Evolutionary conservation across 2,888 invertebrate species (phyloP).

Genomic region (Sthenelais limicola): DNA sequence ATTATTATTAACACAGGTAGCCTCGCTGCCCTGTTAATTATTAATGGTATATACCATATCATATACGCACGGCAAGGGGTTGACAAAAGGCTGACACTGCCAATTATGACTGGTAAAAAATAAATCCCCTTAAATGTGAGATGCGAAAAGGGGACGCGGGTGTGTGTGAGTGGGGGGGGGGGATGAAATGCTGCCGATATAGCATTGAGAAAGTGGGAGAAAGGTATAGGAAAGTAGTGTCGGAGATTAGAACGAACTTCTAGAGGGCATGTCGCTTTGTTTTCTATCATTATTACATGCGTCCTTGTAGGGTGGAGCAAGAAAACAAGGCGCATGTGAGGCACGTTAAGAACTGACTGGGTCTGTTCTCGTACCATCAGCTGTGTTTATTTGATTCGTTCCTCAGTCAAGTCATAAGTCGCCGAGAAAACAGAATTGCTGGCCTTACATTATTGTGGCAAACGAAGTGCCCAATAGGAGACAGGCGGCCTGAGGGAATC

Average conservation of each 20-base stretch:
- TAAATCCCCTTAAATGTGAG: too few relatives aligned
- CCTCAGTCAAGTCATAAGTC: neutral
- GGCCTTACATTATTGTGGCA: constrained; percentile 14
- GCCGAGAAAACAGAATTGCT: constrained; percentile 22
- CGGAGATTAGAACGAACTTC: neutral
- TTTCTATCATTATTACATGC: constrained; percentile 8
- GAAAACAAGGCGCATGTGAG: neutral
- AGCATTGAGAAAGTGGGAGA: neutral
- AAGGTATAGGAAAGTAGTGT: neutral
- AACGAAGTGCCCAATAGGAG: neutral
- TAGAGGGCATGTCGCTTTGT: neutral
- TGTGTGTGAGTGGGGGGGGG: neutral
- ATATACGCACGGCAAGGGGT: too few relatives aligned
- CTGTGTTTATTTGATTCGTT: constrained; percentile 13
- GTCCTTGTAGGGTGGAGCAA: neutral
- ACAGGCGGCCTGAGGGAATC: constrained; percentile 2
- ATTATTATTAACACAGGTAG: too few relatives aligned
- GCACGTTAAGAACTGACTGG: neutral
- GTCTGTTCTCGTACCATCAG: neutral
- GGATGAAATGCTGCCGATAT: neutral
- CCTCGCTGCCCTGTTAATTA: too few relatives aligned
- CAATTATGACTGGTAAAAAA: too few relatives aligned
- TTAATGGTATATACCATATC: too few relatives aligned
- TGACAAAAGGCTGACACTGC: too few relatives aligned
- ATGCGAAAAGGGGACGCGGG: too few relatives aligned